phyloP scores from a whole-genome alignment of 2,888 invertebrate species.

The Mystacides longicornis region DNA sequence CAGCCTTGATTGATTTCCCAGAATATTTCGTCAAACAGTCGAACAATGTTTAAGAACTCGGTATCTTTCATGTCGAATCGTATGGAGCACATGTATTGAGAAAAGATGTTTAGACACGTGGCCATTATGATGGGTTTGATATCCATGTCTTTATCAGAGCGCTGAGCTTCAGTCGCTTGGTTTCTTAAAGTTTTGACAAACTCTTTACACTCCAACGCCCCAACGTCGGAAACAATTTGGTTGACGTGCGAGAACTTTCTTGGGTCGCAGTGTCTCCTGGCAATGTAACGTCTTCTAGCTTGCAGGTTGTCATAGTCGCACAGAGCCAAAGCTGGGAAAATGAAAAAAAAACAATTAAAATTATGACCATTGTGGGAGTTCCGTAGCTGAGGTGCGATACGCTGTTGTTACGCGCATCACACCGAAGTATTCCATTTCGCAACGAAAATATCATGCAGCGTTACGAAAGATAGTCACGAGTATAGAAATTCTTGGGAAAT shows the following conservation, averaged over 20 bases:
- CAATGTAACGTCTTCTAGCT: slow-evolving; percentile 67
- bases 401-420: no score
- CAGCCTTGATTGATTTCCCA: slow-evolving; percentile 89
- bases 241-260: slow-evolving; percentile 65
- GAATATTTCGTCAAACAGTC: slow-evolving; percentile 78
- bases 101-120: slow-evolving; percentile 78
- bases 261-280: slow-evolving; percentile 74
- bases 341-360: slow-evolving; percentile 28
- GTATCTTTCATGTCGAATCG: slow-evolving; percentile 62
- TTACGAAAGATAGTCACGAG: no score
- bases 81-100: slow-evolving; percentile 78
- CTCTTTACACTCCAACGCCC: slow-evolving; percentile 55
- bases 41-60: slow-evolving; percentile 60
- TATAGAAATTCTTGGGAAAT: background rate
- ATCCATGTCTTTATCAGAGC: slow-evolving; percentile 39
- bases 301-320: slow-evolving; percentile 85
- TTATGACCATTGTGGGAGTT: no score
- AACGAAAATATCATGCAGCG: no score
- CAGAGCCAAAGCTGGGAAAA: slow-evolving; percentile 68
- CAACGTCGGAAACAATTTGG: slow-evolving; percentile 63
- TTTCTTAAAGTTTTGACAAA: slow-evolving; percentile 51
- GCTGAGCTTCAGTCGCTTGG: slow-evolving; percentile 36
- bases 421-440: no score
- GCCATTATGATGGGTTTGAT: slow-evolving; percentile 65
- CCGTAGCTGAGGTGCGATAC: no score